Conservation (phyloP, 2,797 vertebrate genomes). For the Pangasius mekongensis region DNA sequence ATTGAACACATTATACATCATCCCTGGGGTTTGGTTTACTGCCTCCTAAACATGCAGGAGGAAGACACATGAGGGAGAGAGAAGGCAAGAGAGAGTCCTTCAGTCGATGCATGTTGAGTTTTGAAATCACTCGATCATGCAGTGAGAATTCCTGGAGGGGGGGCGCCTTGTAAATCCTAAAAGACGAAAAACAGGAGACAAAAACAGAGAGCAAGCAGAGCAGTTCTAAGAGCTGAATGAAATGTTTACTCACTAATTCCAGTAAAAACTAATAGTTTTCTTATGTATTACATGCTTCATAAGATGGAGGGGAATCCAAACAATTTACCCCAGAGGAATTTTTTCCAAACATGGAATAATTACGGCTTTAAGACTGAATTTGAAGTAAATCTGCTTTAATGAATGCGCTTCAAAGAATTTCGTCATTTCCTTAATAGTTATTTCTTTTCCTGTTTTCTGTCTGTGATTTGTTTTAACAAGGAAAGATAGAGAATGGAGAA, state of each 20-base stretch:
- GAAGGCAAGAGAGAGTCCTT: constrained; percentile 4
- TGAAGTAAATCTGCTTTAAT: background rate
- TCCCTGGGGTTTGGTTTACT: constrained; percentile 53
- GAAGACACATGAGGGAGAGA: constrained; percentile 53
- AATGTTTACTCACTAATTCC: constrained; percentile 73
- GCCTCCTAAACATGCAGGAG: constrained; percentile 65
- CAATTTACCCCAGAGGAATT: constrained; percentile 71
- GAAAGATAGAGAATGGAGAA: constrained; percentile 58
- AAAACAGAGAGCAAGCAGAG: constrained; percentile 55
- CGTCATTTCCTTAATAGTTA: background rate
- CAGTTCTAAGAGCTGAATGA: constrained; percentile 72
- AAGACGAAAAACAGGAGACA: constrained; percentile 58
- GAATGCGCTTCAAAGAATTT: background rate
- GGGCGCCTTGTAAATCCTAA: constrained; percentile 67
- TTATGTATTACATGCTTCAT: constrained; percentile 76
- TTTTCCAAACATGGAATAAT: constrained; percentile 51
- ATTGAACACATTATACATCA: constrained; percentile 52
- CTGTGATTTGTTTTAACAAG: background rate
- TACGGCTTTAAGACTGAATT: background rate
- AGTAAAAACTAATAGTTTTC: constrained; percentile 75
- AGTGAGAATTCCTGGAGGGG: constrained; percentile 61
- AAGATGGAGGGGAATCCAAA: constrained; percentile 77
- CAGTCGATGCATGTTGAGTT: constrained; percentile 41
- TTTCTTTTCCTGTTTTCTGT: constrained; percentile 2
- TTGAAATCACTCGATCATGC: constrained; percentile 55